These are phyloP conservation scores for Erpornis zantholeuca DNA, from an alignment of 2,113 vertebrate species.

Conservation along the genomic window DNA sequence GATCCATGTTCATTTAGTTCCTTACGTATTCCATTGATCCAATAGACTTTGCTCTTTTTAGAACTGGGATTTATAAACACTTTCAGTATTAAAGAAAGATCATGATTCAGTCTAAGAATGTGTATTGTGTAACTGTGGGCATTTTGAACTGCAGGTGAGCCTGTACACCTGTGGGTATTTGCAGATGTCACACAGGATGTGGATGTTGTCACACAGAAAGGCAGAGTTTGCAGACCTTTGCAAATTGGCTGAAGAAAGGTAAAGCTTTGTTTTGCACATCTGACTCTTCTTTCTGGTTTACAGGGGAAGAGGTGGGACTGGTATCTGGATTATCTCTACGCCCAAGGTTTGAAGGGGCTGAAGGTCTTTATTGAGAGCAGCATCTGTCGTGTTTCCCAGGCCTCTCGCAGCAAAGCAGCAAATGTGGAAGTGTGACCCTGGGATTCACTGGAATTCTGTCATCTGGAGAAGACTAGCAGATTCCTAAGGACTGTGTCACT, in stretches of 20 bases:
- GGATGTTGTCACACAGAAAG: background rate
- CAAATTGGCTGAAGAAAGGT: background rate
- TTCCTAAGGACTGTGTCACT: background rate
- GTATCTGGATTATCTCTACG: slow-evolving; percentile 88
- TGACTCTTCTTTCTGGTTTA: slow-evolving; percentile 40
- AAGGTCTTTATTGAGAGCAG: slow-evolving; percentile 82
- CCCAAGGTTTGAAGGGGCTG: slow-evolving; percentile 82
- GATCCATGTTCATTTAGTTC: background rate
- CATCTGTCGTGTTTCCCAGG: slow-evolving; percentile 61
- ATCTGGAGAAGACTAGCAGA: background rate
- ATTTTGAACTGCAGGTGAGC: background rate
- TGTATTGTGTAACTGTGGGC: background rate
- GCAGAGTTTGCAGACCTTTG: background rate
- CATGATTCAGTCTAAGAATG: background rate
- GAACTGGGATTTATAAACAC: background rate
- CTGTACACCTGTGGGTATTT: background rate
- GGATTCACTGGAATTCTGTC: background rate
- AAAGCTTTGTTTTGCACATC: background rate
- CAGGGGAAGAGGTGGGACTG: slow-evolving; percentile 83
- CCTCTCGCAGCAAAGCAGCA: background rate
- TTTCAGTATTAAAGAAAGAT: background rate
- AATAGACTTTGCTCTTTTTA: background rate
- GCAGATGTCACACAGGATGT: background rate
- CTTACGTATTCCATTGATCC: background rate
- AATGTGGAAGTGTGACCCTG: background rate